These are phyloP conservation scores for Rhabdornis inornatus DNA, from an alignment of 2,113 vertebrate species.

Conservation along the genomic window DNA sequence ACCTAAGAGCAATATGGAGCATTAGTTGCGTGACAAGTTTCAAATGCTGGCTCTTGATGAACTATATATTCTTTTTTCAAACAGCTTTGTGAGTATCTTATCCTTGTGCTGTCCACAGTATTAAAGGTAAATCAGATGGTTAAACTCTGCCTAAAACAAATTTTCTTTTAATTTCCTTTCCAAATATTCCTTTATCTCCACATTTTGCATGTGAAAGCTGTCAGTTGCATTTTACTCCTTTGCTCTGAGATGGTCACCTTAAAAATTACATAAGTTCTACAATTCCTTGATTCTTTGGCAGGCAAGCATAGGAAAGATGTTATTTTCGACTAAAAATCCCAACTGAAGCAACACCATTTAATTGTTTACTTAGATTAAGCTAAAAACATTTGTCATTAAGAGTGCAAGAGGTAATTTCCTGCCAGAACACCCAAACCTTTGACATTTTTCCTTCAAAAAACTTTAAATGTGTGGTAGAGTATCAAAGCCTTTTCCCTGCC, in stretches of 20 bases:
- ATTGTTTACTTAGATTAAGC: slow-evolving; percentile 82
- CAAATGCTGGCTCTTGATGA: neutral
- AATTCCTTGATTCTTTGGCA: neutral
- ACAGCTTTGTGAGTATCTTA: neutral
- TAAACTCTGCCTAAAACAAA: neutral
- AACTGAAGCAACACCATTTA: slow-evolving; percentile 76
- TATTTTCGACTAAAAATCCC: slow-evolving; percentile 68
- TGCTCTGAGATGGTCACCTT: neutral
- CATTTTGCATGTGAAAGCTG: neutral
- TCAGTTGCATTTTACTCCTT: neutral
- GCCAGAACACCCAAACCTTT: slow-evolving; percentile 77
- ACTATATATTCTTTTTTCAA: neutral
- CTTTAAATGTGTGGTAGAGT: slow-evolving; percentile 51
- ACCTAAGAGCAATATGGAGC: neutral
- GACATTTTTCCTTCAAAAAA: slow-evolving; percentile 80
- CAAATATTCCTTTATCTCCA: neutral
- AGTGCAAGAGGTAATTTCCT: slow-evolving; percentile 69
- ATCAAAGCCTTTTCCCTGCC: slow-evolving; percentile 74
- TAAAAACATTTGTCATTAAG: slow-evolving; percentile 73
- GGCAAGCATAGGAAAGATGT: slow-evolving; percentile 44
- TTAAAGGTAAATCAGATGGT: neutral
- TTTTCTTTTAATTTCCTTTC: neutral
- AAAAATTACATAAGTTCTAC: neutral
- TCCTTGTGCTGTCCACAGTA: neutral
- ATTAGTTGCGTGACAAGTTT: neutral